Evolutionary conservation across 2,888 invertebrate genomes (phyloP).

Genomic region (Parnassius mnemosyne): DNA sequence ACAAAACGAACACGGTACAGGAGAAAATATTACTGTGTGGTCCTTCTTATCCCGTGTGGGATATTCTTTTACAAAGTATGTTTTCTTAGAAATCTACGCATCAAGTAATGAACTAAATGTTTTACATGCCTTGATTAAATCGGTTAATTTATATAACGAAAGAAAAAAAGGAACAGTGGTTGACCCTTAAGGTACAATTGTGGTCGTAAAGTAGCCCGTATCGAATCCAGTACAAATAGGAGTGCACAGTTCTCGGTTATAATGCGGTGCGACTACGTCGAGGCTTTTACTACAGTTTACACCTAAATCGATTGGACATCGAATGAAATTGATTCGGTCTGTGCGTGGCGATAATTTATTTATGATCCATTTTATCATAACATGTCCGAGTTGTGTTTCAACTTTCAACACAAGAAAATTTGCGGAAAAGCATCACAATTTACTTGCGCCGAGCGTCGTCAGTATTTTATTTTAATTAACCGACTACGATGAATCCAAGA

Average conservation of each 20-base stretch:
- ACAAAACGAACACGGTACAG: too few species aligned
- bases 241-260: constrained; percentile 51
- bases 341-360: constrained; percentile 62
- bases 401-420: constrained; percentile 42
- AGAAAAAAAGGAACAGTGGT: constrained; percentile 5
- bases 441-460: not conserved
- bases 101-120: too few species aligned
- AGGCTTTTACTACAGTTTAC: constrained; percentile 68
- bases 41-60: too few species aligned
- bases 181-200: constrained; percentile 42
- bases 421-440: constrained; percentile 26
- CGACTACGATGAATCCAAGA: too few species aligned
- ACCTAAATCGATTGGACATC: constrained; percentile 76
- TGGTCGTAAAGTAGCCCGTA: constrained; percentile 58
- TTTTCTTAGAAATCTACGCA: too few species aligned
- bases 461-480: not conserved
- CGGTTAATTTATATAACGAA: constrained; percentile 20
- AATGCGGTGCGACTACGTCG: constrained; percentile 42
- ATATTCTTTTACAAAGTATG: too few species aligned
- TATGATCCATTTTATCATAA: constrained; percentile 60
- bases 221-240: constrained; percentile 73
- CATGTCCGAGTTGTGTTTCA: constrained; percentile 45
- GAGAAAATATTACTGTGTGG: too few species aligned
- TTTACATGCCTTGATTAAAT: constrained; percentile 13
- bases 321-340: constrained; percentile 71